Evolutionary conservation across 1,140 invertebrate species (phyloP).

Genomic region (Lasioglossum albipes): DNA sequence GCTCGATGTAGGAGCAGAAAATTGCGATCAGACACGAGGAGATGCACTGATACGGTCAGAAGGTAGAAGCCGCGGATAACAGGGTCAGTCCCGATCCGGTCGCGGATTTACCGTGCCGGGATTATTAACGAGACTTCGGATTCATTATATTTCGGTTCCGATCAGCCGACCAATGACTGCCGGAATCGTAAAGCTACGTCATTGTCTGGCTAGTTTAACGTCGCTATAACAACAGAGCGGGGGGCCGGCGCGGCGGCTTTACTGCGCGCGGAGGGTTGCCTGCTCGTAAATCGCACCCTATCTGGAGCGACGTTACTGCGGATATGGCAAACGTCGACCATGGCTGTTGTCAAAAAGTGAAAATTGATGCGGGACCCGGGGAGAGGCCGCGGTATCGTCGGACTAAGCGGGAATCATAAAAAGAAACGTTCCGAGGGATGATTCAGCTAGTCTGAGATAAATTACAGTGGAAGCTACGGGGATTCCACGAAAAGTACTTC

Average conservation of each 20-base stretch:
- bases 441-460: not conserved
- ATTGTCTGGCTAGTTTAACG: constrained; percentile 60
- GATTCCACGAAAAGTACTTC: not conserved
- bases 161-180: constrained; percentile 11
- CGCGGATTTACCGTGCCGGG: constrained; percentile 19
- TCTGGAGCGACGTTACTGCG: constrained; percentile 40
- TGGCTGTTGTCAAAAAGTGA: constrained; percentile 41
- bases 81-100: not conserved
- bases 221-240: constrained; percentile 55
- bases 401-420: not conserved
- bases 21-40: not conserved
- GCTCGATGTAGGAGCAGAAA: no score
- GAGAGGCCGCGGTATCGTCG: not conserved
- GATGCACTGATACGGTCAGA: not conserved
- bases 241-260: constrained; percentile 6
- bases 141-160: constrained; percentile 33
- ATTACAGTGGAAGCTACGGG: not conserved
- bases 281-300: constrained; percentile 58
- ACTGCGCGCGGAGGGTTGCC: constrained; percentile 39
- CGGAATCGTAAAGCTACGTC: constrained; percentile 34
- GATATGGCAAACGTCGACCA: constrained; percentile 42
- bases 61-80: not conserved
- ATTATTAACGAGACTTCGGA: constrained; percentile 49
- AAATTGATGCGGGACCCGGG: not conserved
- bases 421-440: not conserved